A percentile compares a stretch with the other conserved stretches of the same genome.
Conservation (phyloP, 2,888 invertebrate genomes). For the Gasteruption jaculator region DNA sequence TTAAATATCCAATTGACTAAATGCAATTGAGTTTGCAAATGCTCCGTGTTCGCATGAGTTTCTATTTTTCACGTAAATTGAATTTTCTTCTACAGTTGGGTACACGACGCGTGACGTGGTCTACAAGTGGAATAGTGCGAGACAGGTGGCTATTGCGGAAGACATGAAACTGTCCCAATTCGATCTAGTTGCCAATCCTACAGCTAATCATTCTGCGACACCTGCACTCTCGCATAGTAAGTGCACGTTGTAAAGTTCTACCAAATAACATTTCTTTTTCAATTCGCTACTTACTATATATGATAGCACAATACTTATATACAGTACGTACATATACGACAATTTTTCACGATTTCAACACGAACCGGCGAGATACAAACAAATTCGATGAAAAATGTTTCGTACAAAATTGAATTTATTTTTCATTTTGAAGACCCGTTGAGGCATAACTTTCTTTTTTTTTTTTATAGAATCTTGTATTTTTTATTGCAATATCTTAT, state of each 20-base stretch:
- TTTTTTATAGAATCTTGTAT: no score
- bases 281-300: neutral
- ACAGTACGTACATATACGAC: neutral
- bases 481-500: no score
- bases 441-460: no score
- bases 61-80: no score
- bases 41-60: no score
- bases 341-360: no score
- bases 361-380: no score
- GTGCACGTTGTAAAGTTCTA: constrained; percentile 17
- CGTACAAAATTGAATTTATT: no score
- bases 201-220: constrained; percentile 61
- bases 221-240: constrained; percentile 39
- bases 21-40: no score
- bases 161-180: constrained; percentile 84
- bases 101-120: constrained; percentile 70
- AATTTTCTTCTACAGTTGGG: constrained; percentile 57
- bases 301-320: neutral
- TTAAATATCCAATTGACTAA: no score
- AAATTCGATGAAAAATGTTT: no score
- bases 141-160: constrained; percentile 72
- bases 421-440: no score
- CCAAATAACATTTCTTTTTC: neutral
- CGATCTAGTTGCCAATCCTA: constrained; percentile 72
- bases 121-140: constrained; percentile 68